Base-by-base conservation (phyloP, 2,888 invertebrate genomes). In the Tigriopus californicus region DNA sequence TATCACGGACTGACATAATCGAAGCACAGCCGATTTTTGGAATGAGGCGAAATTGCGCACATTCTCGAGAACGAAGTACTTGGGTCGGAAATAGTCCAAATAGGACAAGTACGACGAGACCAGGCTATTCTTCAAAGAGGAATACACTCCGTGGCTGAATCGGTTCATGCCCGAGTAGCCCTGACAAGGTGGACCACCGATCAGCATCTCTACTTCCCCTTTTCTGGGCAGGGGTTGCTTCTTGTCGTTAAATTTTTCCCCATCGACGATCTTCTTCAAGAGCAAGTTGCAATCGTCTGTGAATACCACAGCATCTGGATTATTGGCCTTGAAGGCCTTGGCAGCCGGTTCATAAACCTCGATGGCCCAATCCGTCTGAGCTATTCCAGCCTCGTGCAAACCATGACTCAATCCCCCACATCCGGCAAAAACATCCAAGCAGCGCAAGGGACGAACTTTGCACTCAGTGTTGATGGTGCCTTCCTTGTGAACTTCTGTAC, bases 121-220 rank as follows among this genome's bases (percentile, higher is more conserved):
- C 13, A 88, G 73, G 0, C 88, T 88, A 69, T 86, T 88, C 74
- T 75, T 58, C 25, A 58, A 49, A 11, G 51, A 40, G 13, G 53
- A 60, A 20, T 55, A 54, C 13, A 41, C 57, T 10, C 41, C 44
- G 6, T 11, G 13, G 71, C 84, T 87, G 70, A 87, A 88, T 57
- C 86, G 74, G 70, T 88, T 88, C 85, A 88, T 86, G 42, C 85
- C 85, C 52, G 84, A 85, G 71, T 87, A 88, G 4, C 88, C 87
- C 70, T 88, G 88, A 68, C 87, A 88, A 0, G 88, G 88, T 1
- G 88, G 88, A 1, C 88, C 87, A 10, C 87, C 88, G 66, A 85
- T 83, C 25, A 88, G 70, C 61, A 88, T 70, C 66, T 88, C 86
- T 0, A 88, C 85, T 61, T 87, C 83, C 0, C 86, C 85, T 67